A percentile compares a stretch with the other conserved stretches of the same genome.
phyloP scores from a whole-genome alignment of 2,888 invertebrate genomes.

The Melangyna quadrimaculata region DNA sequence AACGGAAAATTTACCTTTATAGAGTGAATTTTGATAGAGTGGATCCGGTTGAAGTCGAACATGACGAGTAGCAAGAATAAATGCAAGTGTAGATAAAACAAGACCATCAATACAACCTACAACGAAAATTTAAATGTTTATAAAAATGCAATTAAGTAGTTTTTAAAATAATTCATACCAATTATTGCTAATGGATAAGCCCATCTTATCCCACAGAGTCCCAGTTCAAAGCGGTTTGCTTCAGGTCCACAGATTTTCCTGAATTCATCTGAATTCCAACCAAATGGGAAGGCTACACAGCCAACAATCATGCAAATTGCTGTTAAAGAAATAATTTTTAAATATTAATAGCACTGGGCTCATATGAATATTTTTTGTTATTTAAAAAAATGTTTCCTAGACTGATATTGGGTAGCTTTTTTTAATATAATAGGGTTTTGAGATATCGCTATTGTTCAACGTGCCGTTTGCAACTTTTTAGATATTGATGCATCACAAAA shows the following conservation, averaged over 20 bases:
- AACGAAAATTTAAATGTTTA: not conserved
- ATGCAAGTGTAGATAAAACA: conserved; percentile 93
- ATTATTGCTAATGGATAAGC: conserved; percentile 96
- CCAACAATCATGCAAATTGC: conserved; percentile 93
- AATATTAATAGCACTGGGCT: too few relatives aligned
- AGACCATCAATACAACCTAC: conserved; percentile 89
- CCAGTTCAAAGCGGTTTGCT: conserved; percentile 89
- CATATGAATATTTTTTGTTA: too few relatives aligned
- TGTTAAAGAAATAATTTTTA: conserved; percentile 81
- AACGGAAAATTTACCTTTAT: conserved; percentile 83
- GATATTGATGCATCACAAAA: too few relatives aligned
- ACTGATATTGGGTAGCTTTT: too few relatives aligned
- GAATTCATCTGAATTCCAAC: conserved; percentile 93
- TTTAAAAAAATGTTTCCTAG: too few relatives aligned
- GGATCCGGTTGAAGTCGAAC: conserved; percentile 92
- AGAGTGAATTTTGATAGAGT: conserved; percentile 86
- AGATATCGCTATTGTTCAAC: too few relatives aligned
- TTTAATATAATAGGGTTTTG: too few relatives aligned
- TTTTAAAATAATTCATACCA: conserved; percentile 77
- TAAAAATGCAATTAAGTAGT: not conserved
- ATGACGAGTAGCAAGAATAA: conserved; percentile 95
- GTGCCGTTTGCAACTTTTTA: too few relatives aligned
- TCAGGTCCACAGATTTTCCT: conserved; percentile 92
- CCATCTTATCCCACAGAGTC: conserved; percentile 95
- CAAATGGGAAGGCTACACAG: conserved; percentile 93